These are phyloP conservation scores for Yponomeuta cagnagella DNA, from an alignment of 2,888 invertebrate genomes.

Conservation along the genomic window DNA sequence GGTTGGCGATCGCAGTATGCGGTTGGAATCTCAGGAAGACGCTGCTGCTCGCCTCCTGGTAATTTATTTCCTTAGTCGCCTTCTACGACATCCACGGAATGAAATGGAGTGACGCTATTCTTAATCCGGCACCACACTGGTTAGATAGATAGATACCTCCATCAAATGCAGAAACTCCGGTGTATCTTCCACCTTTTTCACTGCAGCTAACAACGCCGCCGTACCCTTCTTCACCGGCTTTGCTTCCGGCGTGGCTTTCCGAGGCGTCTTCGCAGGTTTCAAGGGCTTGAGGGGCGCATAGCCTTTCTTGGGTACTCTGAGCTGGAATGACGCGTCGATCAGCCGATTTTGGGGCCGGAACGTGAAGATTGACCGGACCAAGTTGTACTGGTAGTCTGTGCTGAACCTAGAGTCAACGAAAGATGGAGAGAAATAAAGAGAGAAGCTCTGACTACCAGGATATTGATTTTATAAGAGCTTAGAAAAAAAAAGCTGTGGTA, in stretches of 20 bases:
- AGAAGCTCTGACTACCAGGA: no score
- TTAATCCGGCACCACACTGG: no score
- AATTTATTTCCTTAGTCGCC: no score
- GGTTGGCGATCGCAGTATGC: no score
- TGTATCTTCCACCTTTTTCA: not conserved
- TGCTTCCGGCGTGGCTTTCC: constrained; percentile 33
- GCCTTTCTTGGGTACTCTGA: constrained; percentile 46
- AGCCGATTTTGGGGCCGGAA: constrained; percentile 46
- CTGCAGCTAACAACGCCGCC: not conserved
- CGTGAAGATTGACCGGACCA: constrained; percentile 58
- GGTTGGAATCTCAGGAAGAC: no score
- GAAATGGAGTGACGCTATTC: no score
- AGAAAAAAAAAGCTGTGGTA: no score
- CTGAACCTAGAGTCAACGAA: constrained; percentile 43
- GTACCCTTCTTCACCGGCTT: not conserved
- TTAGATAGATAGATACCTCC: constrained; percentile 33
- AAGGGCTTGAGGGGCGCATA: constrained; percentile 38
- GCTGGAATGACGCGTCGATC: constrained; percentile 49
- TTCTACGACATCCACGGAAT: no score
- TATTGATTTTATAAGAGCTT: no score
- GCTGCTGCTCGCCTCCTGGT: no score
- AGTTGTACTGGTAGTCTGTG: constrained; percentile 58
- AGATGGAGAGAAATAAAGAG: no score
- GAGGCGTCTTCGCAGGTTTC: constrained; percentile 39
- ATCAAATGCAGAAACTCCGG: constrained; percentile 46